Evolutionary conservation across 2,888 invertebrate species (phyloP).

Genomic region (Xylota sylvarum): DNA sequence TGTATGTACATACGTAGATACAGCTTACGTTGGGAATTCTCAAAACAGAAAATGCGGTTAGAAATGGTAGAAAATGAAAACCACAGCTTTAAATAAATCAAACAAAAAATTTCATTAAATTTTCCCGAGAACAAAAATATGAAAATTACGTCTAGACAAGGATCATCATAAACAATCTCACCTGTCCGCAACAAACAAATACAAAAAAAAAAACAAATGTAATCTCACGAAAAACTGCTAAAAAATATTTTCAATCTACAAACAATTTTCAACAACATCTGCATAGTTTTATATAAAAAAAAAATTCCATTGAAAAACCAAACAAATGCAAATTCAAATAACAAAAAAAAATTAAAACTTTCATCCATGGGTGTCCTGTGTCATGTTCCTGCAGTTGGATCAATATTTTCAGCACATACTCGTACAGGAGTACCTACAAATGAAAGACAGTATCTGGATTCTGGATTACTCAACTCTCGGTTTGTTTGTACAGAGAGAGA

Average conservation of each 20-base stretch:
- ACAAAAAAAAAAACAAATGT: slow-evolving; percentile 11
- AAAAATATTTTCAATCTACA: slow-evolving; percentile 28
- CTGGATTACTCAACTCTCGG: slow-evolving; percentile 2
- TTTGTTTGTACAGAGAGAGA: slow-evolving; percentile 25
- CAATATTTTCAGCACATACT: slow-evolving; percentile 48
- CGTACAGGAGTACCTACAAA: not conserved
- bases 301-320: not conserved
- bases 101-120: slow-evolving; percentile 10
- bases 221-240: slow-evolving; percentile 7
- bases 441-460: slow-evolving; percentile 4
- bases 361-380: slow-evolving; percentile 34
- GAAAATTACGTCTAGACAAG: slow-evolving; percentile 49
- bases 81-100: slow-evolving; percentile 1
- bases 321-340: slow-evolving; percentile 18
- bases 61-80: not conserved
- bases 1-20: not conserved
- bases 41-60: not conserved
- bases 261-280: slow-evolving; percentile 46
- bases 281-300: slow-evolving; percentile 24
- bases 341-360: slow-evolving; percentile 30
- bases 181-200: slow-evolving; percentile 17
- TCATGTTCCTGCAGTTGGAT: slow-evolving; percentile 37
- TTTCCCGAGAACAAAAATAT: not conserved
- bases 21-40: not conserved
- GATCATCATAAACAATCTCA: slow-evolving; percentile 50